A percentile compares a stretch with the other conserved stretches of the same genome.
These are phyloP conservation scores for Trogon melanurus DNA, from an alignment of 2,113 vertebrate species.

Conservation along the genomic window DNA sequence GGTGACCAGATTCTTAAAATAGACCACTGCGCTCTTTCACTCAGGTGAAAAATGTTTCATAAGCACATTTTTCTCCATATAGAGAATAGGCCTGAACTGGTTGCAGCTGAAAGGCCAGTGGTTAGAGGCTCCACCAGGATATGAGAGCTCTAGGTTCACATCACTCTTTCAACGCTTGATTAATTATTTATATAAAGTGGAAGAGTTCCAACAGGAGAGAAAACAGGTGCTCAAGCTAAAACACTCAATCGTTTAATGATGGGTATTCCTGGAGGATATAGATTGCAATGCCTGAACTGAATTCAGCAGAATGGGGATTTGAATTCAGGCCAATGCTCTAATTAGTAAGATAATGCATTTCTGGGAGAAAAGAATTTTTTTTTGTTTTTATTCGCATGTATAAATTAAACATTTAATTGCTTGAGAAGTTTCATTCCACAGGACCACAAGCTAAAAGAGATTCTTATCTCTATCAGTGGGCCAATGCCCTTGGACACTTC, in stretches of 20 bases:
- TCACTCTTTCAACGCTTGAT: not conserved
- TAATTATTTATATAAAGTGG: conserved; percentile 25
- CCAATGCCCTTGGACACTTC: not conserved
- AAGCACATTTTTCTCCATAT: not conserved
- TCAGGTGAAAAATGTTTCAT: not conserved
- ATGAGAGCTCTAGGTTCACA: not conserved
- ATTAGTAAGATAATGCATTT: not conserved
- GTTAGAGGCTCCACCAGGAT: not conserved
- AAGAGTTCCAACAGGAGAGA: not conserved
- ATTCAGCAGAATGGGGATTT: not conserved
- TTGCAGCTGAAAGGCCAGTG: not conserved
- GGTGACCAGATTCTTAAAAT: not conserved
- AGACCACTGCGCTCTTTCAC: not conserved
- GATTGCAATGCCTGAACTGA: not conserved
- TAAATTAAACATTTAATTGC: not conserved
- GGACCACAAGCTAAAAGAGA: not conserved
- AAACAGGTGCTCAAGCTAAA: not conserved
- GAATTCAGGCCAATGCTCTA: not conserved
- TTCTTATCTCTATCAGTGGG: not conserved
- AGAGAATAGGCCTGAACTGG: not conserved
- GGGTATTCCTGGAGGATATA: conserved; percentile 1
- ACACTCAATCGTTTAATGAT: not conserved
- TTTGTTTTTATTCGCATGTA: not conserved
- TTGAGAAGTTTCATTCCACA: not conserved
- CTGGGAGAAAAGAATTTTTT: not conserved